Evolutionary conservation across 2,888 invertebrate species (phyloP).

Genomic region (Rotaria macrura): DNA sequence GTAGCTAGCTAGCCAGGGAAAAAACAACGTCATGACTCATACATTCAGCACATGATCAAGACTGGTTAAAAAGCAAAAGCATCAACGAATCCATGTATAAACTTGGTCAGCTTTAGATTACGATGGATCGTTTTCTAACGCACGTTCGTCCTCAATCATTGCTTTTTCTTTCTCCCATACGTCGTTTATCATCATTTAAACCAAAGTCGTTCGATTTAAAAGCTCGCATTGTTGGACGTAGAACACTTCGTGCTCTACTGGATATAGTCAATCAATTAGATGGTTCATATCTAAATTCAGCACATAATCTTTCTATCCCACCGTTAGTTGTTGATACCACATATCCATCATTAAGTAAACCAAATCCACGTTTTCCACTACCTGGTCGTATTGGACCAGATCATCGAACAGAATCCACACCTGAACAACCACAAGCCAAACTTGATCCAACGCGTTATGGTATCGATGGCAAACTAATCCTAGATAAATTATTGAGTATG

Average conservation of each 20-base stretch:
- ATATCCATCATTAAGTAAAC: background rate
- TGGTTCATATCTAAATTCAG: background rate
- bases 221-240: background rate
- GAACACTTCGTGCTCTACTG: background rate
- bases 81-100: background rate
- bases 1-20: background rate
- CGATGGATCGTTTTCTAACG: background rate
- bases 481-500: background rate
- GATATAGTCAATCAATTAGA: background rate
- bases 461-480: background rate
- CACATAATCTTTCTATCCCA: background rate
- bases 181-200: constrained; percentile 6
- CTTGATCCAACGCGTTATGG: background rate
- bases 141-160: background rate
- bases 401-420: background rate
- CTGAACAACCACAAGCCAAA: background rate
- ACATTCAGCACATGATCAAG: background rate
- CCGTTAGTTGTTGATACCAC: background rate
- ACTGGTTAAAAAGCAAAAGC: background rate
- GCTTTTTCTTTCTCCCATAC: background rate
- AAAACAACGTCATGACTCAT: background rate
- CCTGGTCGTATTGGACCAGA: constrained; percentile 4
- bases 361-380: background rate
- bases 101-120: background rate
- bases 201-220: background rate